Percentiles rank a stretch among this genome's conserved stretches.
Evolutionary conservation across 2,888 invertebrate species (phyloP).

Genomic region (Phortica magna): DNA sequence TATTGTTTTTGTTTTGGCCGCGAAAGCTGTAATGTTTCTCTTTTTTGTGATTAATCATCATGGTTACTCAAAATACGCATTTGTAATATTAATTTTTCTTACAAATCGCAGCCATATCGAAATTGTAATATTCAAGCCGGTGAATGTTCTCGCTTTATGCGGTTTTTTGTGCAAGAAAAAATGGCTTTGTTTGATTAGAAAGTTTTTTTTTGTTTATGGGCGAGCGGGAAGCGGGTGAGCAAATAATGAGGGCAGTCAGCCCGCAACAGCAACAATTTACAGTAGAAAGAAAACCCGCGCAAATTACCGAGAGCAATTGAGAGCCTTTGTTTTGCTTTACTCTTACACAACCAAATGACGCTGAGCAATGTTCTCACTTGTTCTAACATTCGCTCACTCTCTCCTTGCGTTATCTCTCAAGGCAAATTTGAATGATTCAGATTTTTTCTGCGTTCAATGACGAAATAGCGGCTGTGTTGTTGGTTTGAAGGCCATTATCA

Average conservation of each 20-base stretch:
- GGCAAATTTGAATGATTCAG: not conserved
- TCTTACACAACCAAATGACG: conserved; percentile 3
- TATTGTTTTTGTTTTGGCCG: not conserved
- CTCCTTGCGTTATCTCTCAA: not conserved
- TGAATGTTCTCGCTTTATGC: not conserved
- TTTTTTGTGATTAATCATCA: conserved; percentile 17
- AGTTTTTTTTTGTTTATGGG: conserved; percentile 46
- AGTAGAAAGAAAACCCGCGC: conserved; percentile 49
- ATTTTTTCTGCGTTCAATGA: conserved; percentile 46
- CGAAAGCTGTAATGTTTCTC: conserved; percentile 2
- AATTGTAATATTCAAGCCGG: not conserved
- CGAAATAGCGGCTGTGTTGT: conserved; percentile 48
- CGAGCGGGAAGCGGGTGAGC: not conserved
- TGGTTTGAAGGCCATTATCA: not conserved
- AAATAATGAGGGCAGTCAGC: conserved; percentile 21
- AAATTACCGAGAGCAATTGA: conserved; percentile 4
- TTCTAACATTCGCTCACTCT: conserved; percentile 7
- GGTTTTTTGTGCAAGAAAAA: not conserved
- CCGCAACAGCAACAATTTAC: conserved; percentile 56
- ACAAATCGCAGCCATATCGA: not conserved
- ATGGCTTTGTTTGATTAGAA: conserved; percentile 64
- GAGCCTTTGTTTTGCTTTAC: conserved; percentile 38
- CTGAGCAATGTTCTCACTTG: conserved; percentile 25
- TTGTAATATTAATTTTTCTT: not conserved
- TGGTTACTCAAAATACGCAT: not conserved